These are phyloP conservation scores for Calephelis perditalis DNA, from an alignment of 2,888 invertebrate species.

Conservation along the genomic window DNA sequence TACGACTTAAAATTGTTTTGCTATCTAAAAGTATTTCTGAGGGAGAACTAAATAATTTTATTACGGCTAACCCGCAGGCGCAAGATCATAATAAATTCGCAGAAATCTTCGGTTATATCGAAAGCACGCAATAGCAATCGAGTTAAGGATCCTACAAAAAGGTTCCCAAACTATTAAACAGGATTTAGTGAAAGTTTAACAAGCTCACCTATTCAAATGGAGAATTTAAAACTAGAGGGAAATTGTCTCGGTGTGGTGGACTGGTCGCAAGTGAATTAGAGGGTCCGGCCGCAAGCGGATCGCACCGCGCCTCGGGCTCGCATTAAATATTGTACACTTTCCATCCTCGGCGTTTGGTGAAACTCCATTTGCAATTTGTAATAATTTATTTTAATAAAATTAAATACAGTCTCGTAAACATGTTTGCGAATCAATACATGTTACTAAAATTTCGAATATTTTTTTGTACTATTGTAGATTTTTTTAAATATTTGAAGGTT, in stretches of 20 bases:
- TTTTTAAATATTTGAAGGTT: no score
- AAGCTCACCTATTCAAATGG: slow-evolving; percentile 61
- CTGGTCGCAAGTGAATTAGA: slow-evolving; percentile 62
- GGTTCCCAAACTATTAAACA: slow-evolving; percentile 50
- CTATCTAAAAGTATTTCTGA: no score
- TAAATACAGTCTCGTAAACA: no score
- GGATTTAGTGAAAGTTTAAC: slow-evolving; percentile 59
- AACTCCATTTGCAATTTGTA: no score
- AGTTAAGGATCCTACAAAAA: slow-evolving; percentile 23
- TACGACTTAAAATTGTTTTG: no score
- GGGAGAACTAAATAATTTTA: no score
- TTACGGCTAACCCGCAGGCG: no score
- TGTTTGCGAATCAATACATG: no score
- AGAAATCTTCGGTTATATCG: background rate
- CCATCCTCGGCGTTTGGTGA: background rate
- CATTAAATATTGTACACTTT: slow-evolving; percentile 4
- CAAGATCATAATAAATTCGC: no score
- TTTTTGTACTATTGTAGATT: no score
- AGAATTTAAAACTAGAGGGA: slow-evolving; percentile 66
- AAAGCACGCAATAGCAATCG: background rate
- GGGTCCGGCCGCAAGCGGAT: slow-evolving; percentile 47
- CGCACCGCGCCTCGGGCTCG: slow-evolving; percentile 22
- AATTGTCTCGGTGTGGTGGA: slow-evolving; percentile 47
- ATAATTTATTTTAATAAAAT: no score
- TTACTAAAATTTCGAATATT: no score